Evolutionary conservation across 2,888 invertebrate species (phyloP), one percentile per base, ranked within the genome.

Genomic region (Buathra laborator): DNA sequence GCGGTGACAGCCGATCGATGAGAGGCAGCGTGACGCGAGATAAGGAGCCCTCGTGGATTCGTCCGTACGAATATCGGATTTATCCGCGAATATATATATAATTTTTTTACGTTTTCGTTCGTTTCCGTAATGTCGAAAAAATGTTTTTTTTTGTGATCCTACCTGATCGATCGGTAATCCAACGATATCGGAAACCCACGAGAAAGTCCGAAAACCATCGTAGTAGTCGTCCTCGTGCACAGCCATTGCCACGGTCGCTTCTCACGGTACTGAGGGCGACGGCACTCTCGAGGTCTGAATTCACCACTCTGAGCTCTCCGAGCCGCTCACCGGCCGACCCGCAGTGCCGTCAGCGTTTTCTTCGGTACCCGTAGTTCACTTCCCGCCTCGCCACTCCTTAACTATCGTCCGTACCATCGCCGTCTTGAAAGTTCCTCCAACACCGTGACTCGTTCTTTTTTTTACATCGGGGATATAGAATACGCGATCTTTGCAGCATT

Each of bases 111-210:
- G 1, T 9, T 37, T n/a, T 51, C 10, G 24, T 59, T 14, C 1
- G 9, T 37, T 37, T 9, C 37, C 5, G 5, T 9, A 37, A 37
- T 9, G 37, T 7, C 37, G 37, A 37, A 37, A 7, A 37, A 7
- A 37, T 37, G 37, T 37, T 5, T 51, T 7, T 43, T 53, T 14
- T 37, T 10, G 7, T 7, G 56, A 12, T 89, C 95, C 96, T 96
- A 95, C 97, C 95, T 97, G 95, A 94, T 98, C 97, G 91, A 97
- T 95, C 74, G 97, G 96, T 88, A 98, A 94, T 86, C 97, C 97
- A 88, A 96, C 94, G 91, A 95, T 94, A 89, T 95, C 95, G 46
- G 97, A 95, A 84, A 97, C 91, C 94, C 96, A 96, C 85, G 95
- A 92, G 93, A 98, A 97, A 83, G 96, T 93, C 91, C 95, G 95